phyloP scores from a whole-genome alignment of 2,888 invertebrate genomes.

The Dysmachus trigonus region DNA sequence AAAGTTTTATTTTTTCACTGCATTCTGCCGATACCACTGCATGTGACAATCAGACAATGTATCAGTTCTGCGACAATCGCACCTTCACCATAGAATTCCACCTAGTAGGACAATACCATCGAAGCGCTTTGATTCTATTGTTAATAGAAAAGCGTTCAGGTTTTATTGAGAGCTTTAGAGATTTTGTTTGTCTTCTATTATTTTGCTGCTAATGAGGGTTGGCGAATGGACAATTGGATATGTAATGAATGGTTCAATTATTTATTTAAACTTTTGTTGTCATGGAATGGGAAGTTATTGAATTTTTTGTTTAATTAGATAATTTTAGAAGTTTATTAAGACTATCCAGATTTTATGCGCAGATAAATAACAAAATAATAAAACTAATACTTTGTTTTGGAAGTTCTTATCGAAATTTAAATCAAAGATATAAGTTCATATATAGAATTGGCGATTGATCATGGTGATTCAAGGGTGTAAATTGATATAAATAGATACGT shows the following conservation, averaged over 20 bases:
- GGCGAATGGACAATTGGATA: not conserved
- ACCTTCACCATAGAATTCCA: not conserved
- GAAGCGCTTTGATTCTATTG: not conserved
- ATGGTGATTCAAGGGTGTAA: no score
- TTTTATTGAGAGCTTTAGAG: not conserved
- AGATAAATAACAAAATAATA: no score
- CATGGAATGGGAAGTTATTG: not conserved
- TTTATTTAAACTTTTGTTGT: not conserved
- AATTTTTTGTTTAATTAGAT: not conserved
- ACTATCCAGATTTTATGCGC: no score
- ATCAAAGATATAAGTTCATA: no score
- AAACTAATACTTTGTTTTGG: no score
- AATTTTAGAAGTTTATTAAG: no score
- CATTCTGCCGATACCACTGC: not conserved
- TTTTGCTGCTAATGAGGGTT: not conserved
- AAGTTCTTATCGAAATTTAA: no score
- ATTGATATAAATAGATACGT: no score
- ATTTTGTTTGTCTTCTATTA: not conserved
- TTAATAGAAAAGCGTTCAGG: not conserved
- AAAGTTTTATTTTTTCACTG: not conserved
- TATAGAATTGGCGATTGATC: no score
- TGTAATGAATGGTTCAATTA: not conserved
- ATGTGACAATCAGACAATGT: not conserved
- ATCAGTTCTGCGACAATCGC: not conserved
- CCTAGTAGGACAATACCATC: not conserved